These are phyloP conservation scores for Aphidoletes aphidimyza DNA, from an alignment of 2,888 invertebrate species.

Conservation along the genomic window DNA sequence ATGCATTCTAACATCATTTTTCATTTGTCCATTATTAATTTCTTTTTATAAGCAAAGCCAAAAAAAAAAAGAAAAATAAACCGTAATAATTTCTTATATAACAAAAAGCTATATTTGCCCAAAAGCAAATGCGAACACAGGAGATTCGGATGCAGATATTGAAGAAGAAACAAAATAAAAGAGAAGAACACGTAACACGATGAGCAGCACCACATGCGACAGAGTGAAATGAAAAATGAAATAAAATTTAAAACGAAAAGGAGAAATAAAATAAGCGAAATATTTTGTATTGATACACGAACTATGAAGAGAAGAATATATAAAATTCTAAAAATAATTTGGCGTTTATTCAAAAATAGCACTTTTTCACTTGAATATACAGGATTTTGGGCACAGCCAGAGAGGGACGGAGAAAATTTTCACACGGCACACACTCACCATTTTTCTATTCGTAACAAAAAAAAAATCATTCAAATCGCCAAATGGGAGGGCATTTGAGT, in stretches of 20 bases:
- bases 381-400: slow-evolving; percentile 18
- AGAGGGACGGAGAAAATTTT: neutral
- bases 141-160: neutral
- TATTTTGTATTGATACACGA: slow-evolving; percentile 33
- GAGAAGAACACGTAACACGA: neutral
- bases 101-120: slow-evolving; percentile 47
- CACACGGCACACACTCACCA: too few relatives aligned
- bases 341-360: slow-evolving; percentile 51
- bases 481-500: neutral
- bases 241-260: slow-evolving; percentile 8
- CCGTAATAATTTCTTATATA: slow-evolving; percentile 24
- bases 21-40: neutral
- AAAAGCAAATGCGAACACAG: neutral
- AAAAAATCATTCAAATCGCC: too few relatives aligned
- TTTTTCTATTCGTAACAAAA: too few relatives aligned
- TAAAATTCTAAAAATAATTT: slow-evolving; percentile 49
- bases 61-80: neutral
- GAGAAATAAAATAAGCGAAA: slow-evolving; percentile 34
- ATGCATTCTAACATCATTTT: neutral
- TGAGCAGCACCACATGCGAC: neutral
- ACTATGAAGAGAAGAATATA: slow-evolving; percentile 48
- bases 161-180: neutral
- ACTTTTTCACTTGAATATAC: slow-evolving; percentile 49
- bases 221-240: neutral
- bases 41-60: neutral